phyloP scores from a whole-genome alignment of 2,888 invertebrate species.

The Microchrysa polita region DNA sequence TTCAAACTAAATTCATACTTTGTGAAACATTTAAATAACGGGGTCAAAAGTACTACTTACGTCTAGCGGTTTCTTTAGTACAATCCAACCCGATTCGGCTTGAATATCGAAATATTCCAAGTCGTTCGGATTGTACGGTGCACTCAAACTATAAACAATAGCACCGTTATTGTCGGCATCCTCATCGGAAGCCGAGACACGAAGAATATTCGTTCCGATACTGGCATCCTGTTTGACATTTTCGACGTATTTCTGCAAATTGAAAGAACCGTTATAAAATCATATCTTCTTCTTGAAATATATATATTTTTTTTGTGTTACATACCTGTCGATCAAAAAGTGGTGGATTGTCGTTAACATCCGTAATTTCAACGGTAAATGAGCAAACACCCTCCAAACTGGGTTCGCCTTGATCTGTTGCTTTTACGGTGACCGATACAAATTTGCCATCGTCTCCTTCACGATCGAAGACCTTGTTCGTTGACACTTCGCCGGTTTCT shows the following conservation, averaged over 20 bases:
- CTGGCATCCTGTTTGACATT: conserved; percentile 97
- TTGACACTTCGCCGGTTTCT: conserved; percentile 93
- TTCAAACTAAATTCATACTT: conserved; percentile 13
- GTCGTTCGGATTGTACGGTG: conserved; percentile 87
- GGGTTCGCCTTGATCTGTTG: conserved; percentile 98
- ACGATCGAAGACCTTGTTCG: conserved; percentile 95
- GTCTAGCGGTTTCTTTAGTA: conserved; percentile 92
- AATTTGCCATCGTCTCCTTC: conserved; percentile 97
- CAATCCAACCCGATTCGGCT: conserved; percentile 97
- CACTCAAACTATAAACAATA: conserved; percentile 89
- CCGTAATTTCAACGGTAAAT: conserved; percentile 96
- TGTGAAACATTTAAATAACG: conserved; percentile 52
- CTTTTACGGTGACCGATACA: conserved; percentile 96
- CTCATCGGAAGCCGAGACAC: conserved; percentile 96
- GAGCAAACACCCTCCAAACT: conserved; percentile 98
- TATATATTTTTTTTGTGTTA: neutral
- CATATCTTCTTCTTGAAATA: neutral
- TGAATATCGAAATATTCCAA: conserved; percentile 97
- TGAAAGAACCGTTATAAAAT: conserved; percentile 48
- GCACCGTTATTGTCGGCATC: conserved; percentile 97
- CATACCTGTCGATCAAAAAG: conserved; percentile 92
- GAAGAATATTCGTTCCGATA: conserved; percentile 91
- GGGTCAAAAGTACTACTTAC: conserved; percentile 88
- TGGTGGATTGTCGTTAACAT: conserved; percentile 97
- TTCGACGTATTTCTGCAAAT: conserved; percentile 91